Percentiles rank a stretch among this genome's conserved stretches.
Evolutionary conservation across 2,797 vertebrate genomes (phyloP).

Genomic region (Chaunax sp.): DNA sequence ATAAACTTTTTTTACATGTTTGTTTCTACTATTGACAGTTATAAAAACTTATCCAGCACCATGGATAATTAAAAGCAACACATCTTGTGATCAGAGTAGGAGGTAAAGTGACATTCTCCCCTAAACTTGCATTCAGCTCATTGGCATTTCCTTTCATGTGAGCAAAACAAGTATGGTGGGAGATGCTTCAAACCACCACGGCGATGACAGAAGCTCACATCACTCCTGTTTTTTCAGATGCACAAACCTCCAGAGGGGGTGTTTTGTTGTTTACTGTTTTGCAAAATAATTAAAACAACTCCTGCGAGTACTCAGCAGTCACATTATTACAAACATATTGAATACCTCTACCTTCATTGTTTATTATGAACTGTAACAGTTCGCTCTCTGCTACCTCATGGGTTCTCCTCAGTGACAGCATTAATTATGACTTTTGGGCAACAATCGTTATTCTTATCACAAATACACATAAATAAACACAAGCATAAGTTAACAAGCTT

Average conservation of each 20-base stretch:
- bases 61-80: constrained; percentile 45
- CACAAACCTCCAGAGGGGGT: constrained; percentile 43
- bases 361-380: too few species aligned
- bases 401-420: too few species aligned
- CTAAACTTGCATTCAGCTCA: constrained; percentile 41
- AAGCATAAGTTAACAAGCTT: too few species aligned
- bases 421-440: too few species aligned
- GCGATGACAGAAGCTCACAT: constrained; percentile 16
- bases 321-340: not conserved
- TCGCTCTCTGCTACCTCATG: too few species aligned
- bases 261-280: constrained; percentile 29
- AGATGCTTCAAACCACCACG: constrained; percentile 39
- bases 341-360: too few species aligned
- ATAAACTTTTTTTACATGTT: constrained; percentile 2
- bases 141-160: constrained; percentile 50
- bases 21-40: constrained; percentile 33
- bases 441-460: too few species aligned
- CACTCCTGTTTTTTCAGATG: constrained; percentile 28
- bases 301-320: constrained; percentile 15
- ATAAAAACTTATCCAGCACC: constrained; percentile 11
- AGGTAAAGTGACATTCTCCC: constrained; percentile 30
- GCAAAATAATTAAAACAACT: not conserved
- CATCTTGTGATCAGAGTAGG: constrained; percentile 31
- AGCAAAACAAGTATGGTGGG: constrained; percentile 36
- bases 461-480: too few species aligned